Evolutionary conservation across 2,797 vertebrate species (phyloP), one percentile per base, ranked within the genome.

Genomic region (Hirundo rustica): DNA sequence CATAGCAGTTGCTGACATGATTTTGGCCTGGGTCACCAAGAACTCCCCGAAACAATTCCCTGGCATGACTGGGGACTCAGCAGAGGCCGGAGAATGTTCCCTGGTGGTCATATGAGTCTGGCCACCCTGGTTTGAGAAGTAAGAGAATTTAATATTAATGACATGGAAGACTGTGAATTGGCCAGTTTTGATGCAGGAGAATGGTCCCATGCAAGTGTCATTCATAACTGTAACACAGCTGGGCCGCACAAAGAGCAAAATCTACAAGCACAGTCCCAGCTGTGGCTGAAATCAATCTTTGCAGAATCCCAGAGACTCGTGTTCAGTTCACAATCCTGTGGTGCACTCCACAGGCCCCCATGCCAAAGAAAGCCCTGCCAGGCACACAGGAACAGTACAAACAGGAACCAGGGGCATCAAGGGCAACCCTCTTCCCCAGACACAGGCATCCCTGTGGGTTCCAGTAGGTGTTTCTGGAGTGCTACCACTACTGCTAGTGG

Each of bases 161-260:
- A 62, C 71, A 30, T 29, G 36, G 20, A 76, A 67, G 15, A 3
- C 48, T 88, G 45, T 64, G 85, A 87, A 32, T 29, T 85, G 78
- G 85, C 61, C 17, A n/a, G 45, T 82, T 95, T 91, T 26, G 45
- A 54, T 83, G 84, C 32, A n/a, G 62, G 64, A 72, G 58, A 85
- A 71, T 13, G 16, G 75, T 80, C 61, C 75, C 61, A 47, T n/a
- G 54, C 82, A 94, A 96, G 64, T 82, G 95, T 95, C 94, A 94
- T 92, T 94, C 79, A 77, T 93, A 89, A 94, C 21, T 64, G 16
- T 53, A 67, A 82, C 9, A 14, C 81, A 89, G 68, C 85, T 96
- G 85, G 53, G 48, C 81, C 83, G 65, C 51, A 77, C 21, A 67
- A 93, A 64, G 25, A 68, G 32, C 22, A 78, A 88, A 88, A 90